Evolutionary conservation across 2,888 invertebrate genomes (phyloP).

Genomic region (Antitype chi): DNA sequence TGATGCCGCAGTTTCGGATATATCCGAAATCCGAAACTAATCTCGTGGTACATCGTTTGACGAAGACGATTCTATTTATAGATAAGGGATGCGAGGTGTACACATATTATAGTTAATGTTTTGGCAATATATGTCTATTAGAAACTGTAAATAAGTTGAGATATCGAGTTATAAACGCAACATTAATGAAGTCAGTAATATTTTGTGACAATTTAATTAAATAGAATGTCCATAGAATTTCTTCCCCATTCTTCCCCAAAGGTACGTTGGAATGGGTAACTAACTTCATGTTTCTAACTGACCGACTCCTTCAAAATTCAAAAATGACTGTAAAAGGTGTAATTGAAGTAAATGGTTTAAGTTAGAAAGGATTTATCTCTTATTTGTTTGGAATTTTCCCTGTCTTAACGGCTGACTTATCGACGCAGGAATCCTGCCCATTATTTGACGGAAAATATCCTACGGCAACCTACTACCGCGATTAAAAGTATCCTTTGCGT

Average conservation of each 20-base stretch:
- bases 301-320: neutral
- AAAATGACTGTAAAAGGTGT: too few relatives aligned
- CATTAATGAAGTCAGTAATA: neutral
- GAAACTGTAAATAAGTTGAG: too few relatives aligned
- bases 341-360: neutral
- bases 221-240: too few relatives aligned
- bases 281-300: neutral
- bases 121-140: too few relatives aligned
- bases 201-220: neutral
- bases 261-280: neutral
- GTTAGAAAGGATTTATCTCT: neutral
- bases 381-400: neutral
- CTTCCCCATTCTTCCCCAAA: neutral
- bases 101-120: slow-evolving; percentile 12
- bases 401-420: neutral
- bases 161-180: neutral
- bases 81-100: neutral
- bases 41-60: slow-evolving; percentile 34
- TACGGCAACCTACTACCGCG: too few relatives aligned
- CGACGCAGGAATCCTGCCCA: neutral
- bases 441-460: neutral
- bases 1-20: slow-evolving; percentile 29
- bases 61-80: slow-evolving; percentile 26
- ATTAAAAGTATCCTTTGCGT: too few relatives aligned
- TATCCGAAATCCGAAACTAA: slow-evolving; percentile 48